These are phyloP conservation scores for Athrips mouffetella DNA, from an alignment of 2,888 invertebrate species.

Conservation along the genomic window DNA sequence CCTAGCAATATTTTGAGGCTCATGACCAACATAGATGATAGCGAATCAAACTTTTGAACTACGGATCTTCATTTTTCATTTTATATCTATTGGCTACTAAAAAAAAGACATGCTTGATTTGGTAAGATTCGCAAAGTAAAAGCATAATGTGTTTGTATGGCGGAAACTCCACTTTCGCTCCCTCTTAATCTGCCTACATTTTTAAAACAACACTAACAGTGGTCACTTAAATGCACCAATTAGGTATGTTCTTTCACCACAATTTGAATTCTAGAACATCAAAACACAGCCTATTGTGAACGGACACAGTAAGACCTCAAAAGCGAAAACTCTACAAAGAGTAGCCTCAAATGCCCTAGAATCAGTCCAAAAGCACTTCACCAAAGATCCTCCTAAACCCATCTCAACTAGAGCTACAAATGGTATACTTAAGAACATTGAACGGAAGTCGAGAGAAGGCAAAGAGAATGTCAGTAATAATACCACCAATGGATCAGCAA, in stretches of 20 bases:
- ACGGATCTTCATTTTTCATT: too few species aligned
- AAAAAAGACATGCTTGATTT: too few species aligned
- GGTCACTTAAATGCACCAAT: neutral
- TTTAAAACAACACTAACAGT: too few species aligned
- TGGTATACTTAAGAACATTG: constrained; percentile 68
- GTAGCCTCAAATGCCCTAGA: constrained; percentile 61
- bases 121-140: too few species aligned
- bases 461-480: constrained; percentile 59
- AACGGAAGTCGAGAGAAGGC: constrained; percentile 40
- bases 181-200: too few species aligned
- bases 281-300: constrained; percentile 53
- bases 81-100: too few species aligned
- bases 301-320: constrained; percentile 64
- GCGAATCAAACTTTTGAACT: too few species aligned
- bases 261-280: constrained; percentile 52
- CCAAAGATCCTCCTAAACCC: constrained; percentile 56
- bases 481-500: constrained; percentile 43
- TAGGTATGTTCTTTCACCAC: neutral
- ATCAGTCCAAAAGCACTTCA: constrained; percentile 62
- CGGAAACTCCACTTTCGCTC: too few species aligned
- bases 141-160: too few species aligned
- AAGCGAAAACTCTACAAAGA: constrained; percentile 64
- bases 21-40: too few species aligned
- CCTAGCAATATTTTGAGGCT: too few species aligned
- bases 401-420: constrained; percentile 55